Conservation (phyloP, 2,888 invertebrate genomes). For the Mesorhabditis sp. region DNA sequence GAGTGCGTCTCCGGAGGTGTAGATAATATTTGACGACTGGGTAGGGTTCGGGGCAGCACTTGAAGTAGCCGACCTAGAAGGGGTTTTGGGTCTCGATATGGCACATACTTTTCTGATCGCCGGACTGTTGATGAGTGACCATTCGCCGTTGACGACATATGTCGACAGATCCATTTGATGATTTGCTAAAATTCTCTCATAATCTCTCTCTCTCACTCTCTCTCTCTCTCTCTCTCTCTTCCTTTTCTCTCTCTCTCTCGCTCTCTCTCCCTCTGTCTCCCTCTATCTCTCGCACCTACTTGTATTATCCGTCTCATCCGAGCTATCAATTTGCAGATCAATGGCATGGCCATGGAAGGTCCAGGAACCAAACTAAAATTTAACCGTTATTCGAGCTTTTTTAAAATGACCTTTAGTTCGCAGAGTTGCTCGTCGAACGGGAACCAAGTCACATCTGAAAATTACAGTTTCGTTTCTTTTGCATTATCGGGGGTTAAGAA, state of each 20-base stretch:
- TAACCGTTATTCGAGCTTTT: background rate
- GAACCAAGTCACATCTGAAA: slow-evolving; percentile 68
- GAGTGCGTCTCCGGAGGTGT: slow-evolving; percentile 87
- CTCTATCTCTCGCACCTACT: slow-evolving; percentile 12
- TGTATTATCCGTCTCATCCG: slow-evolving; percentile 20
- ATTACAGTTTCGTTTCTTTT: background rate
- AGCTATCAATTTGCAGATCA: slow-evolving; percentile 68
- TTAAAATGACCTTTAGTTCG: slow-evolving; percentile 34
- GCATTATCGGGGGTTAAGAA: too few species aligned
- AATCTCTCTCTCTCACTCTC: background rate
- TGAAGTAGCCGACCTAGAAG: slow-evolving; percentile 61
- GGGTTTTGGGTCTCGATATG: background rate
- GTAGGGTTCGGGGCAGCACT: slow-evolving; percentile 76
- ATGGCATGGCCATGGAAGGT: slow-evolving; percentile 87
- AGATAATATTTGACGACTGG: slow-evolving; percentile 73
- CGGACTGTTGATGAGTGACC: slow-evolving; percentile 54
- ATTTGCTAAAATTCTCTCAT: slow-evolving; percentile 18
- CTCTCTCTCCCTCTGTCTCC: too few species aligned
- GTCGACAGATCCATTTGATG: slow-evolving; percentile 48
- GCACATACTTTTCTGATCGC: slow-evolving; percentile 53
- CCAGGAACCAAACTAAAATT: slow-evolving; percentile 83
- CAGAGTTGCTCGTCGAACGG: slow-evolving; percentile 87
- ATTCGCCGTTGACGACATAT: slow-evolving; percentile 49
- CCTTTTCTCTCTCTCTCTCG: too few species aligned
- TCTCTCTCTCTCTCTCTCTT: too few species aligned